phyloP scores from a whole-genome alignment of 2,113 vertebrate genomes.

The zebrafish (Danio rerio) region DNA sequence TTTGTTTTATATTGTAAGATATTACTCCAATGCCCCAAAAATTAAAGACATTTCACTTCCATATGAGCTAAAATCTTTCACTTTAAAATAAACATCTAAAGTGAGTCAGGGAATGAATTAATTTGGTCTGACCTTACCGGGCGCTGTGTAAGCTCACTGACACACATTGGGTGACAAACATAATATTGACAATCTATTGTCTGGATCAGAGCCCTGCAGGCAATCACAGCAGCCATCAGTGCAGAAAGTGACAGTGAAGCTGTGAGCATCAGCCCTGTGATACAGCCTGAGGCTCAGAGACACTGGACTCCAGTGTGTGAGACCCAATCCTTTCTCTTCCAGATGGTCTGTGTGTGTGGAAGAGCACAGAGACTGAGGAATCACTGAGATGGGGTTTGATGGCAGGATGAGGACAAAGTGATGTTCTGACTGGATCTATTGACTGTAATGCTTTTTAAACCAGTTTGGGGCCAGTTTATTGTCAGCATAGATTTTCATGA shows the following conservation, averaged over 20 bases:
- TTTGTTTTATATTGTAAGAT: too few relatives aligned
- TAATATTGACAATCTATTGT: slow-evolving; percentile 44
- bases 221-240: slow-evolving; percentile 33
- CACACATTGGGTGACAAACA: slow-evolving; percentile 47
- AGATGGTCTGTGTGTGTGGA: slow-evolving; percentile 45
- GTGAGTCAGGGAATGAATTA: slow-evolving; percentile 20
- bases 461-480: background rate
- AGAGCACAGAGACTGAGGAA: slow-evolving; percentile 15
- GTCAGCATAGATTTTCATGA: background rate
- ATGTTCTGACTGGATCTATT: slow-evolving; percentile 13
- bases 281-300: slow-evolving; percentile 41
- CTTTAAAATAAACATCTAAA: slow-evolving; percentile 21
- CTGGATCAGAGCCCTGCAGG: slow-evolving; percentile 34
- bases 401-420: slow-evolving; percentile 50
- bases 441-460: background rate
- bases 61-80: background rate
- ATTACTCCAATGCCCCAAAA: too few relatives aligned
- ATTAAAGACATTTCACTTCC: too few relatives aligned
- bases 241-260: slow-evolving; percentile 33
- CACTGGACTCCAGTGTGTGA: slow-evolving; percentile 17
- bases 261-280: slow-evolving; percentile 14
- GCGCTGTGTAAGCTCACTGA: slow-evolving; percentile 35
- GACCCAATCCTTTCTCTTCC: slow-evolving; percentile 26
- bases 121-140: slow-evolving; percentile 24
- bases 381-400: slow-evolving; percentile 46